These are phyloP conservation scores for Spondyliosoma cantharus DNA, from an alignment of 2,797 vertebrate genomes.

Conservation along the genomic window DNA sequence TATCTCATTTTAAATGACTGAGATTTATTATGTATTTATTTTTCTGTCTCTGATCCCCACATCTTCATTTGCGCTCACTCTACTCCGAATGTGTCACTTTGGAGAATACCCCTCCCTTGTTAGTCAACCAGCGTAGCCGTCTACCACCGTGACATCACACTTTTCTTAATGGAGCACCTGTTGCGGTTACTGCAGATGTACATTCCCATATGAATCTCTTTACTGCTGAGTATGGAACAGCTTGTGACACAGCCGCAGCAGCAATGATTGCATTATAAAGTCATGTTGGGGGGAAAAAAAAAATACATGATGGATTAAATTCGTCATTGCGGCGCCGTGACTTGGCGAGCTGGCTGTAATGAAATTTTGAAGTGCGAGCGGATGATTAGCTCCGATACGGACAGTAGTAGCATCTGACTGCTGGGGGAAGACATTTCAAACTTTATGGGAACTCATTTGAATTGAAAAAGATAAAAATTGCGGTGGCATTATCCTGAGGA, in stretches of 20 bases:
- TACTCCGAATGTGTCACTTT: neutral
- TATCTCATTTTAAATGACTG: neutral
- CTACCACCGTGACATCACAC: constrained; percentile 23
- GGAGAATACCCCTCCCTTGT: neutral
- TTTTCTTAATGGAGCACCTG: constrained; percentile 44
- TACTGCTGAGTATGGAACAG: constrained; percentile 44
- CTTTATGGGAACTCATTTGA: constrained; percentile 6
- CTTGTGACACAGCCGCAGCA: constrained; percentile 27
- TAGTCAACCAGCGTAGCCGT: constrained; percentile 3
- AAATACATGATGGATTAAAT: constrained; percentile 66
- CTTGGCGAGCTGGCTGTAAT: constrained; percentile 43
- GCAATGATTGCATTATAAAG: constrained; percentile 71
- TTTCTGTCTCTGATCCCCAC: too few species aligned
- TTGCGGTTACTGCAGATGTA: constrained; percentile 32
- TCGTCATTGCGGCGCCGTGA: constrained; percentile 50
- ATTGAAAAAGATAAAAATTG: neutral
- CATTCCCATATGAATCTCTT: constrained; percentile 21
- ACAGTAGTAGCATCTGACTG: constrained; percentile 9
- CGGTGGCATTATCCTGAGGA: constrained; percentile 26
- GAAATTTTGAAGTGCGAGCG: constrained; percentile 29
- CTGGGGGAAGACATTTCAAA: constrained; percentile 16
- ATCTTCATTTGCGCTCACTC: constrained; percentile 19
- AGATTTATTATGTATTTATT: too few species aligned
- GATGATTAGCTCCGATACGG: constrained; percentile 6
- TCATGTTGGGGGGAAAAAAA: constrained; percentile 28